Evolutionary conservation across 2,797 vertebrate genomes (phyloP).

Genomic region (Trachurus trachurus): DNA sequence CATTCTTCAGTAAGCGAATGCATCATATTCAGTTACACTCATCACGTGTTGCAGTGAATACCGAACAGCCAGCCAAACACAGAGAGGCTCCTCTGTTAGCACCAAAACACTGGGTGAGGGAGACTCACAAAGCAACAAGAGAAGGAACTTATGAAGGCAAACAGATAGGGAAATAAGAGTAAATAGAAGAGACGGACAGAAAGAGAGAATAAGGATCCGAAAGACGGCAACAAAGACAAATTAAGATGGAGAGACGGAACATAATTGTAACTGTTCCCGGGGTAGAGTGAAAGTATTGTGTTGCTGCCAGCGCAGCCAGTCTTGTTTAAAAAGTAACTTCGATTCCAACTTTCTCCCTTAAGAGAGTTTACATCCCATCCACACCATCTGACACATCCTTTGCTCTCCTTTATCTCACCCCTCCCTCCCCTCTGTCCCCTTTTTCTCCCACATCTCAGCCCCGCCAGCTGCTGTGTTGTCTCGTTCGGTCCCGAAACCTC

Average conservation of each 20-base stretch:
- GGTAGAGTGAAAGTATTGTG: conserved; percentile 25
- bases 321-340: conserved; percentile 45
- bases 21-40: conserved; percentile 45
- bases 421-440: conserved; percentile 8
- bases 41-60: conserved; percentile 48
- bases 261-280: conserved; percentile 35
- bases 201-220: neutral
- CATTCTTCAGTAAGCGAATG: conserved; percentile 33
- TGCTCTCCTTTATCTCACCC: conserved; percentile 20
- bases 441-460: conserved; percentile 8
- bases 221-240: conserved; percentile 19
- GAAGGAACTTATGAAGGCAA: neutral
- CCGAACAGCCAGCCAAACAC: conserved; percentile 17
- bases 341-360: conserved; percentile 43
- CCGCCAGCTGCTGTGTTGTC: conserved; percentile 20
- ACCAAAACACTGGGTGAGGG: conserved; percentile 23
- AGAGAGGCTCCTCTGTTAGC: conserved; percentile 15
- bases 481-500: conserved; percentile 14
- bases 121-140: conserved; percentile 27
- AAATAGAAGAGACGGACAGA: neutral
- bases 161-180: neutral
- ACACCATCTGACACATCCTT: conserved; percentile 25
- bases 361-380: conserved; percentile 36
- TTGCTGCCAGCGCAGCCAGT: conserved; percentile 3
- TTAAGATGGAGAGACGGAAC: conserved; percentile 6